A percentile compares a stretch with the other conserved stretches of the same genome.
Evolutionary conservation across 2,797 vertebrate genomes (phyloP).

Genomic region (Rhynchonycteris naso): DNA sequence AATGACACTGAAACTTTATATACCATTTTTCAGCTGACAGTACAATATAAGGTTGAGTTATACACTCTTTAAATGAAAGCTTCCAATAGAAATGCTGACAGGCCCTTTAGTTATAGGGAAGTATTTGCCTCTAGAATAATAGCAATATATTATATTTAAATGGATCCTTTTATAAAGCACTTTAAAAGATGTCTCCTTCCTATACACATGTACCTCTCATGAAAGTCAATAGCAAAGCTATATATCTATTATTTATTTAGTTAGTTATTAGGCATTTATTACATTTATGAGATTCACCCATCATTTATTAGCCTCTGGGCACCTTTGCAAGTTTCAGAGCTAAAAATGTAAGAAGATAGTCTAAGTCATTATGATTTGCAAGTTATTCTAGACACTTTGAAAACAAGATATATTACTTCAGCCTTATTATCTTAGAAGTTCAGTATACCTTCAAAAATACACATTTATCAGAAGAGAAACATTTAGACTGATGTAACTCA

Average conservation of each 20-base stretch:
- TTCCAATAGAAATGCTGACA: conserved; percentile 72
- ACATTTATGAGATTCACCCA: conserved; percentile 72
- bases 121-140: conserved; percentile 71
- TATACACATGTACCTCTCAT: conserved; percentile 55
- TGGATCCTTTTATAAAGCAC: conserved; percentile 68
- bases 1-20: conserved; percentile 65
- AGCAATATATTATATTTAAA: conserved; percentile 77
- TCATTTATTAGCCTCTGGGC: conserved; percentile 70
- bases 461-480: conserved; percentile 44
- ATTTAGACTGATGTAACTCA: not conserved
- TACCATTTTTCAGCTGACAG: conserved; percentile 69
- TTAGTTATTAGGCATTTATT: conserved; percentile 77
- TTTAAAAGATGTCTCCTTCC: conserved; percentile 71
- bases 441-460: conserved; percentile 52
- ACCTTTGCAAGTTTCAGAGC: conserved; percentile 59
- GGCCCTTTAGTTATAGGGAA: conserved; percentile 66
- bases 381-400: conserved; percentile 61
- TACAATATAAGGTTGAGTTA: conserved; percentile 72
- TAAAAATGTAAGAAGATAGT: conserved; percentile 16
- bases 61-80: conserved; percentile 69
- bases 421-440: conserved; percentile 58
- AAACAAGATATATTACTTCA: conserved; percentile 53
- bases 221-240: conserved; percentile 70
- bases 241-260: conserved; percentile 76
- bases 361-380: conserved; percentile 60